Base-by-base conservation (phyloP, 2,797 vertebrate genomes). In the Esox masquinongy region DNA sequence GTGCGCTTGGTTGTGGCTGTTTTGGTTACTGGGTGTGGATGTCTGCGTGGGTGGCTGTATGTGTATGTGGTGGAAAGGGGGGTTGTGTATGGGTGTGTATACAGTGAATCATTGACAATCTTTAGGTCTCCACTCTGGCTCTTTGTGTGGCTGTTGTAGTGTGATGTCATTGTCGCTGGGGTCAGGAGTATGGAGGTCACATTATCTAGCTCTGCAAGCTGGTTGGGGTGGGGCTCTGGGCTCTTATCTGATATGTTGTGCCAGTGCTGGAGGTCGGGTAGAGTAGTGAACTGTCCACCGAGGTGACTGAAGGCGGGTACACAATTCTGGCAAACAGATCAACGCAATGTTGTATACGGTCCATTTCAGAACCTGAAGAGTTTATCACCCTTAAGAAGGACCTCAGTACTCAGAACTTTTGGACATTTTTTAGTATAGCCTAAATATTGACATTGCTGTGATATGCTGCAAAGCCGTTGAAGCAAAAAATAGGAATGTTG, bases 131-230 rank as follows among this genome's bases (percentile, higher is more conserved):
- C 36, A 14, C 74, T 36, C 70, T 85, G 51, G 26, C 31, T 53
- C 16, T 53, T 19, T 53, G 50, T 51, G 31, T 74, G 77, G 69
- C 70, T 74, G 70, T 74, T 31, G 11, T 51, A 66, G 72, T 61
- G 11, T 80, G 72, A 84, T 82, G 77, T 86, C 73, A 83, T 81
- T 81, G 70, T 83, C 70, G 56, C 73, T 70, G 66, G 0, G 36
- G 68, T 24, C 51, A 29, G 26, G 63, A 29, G 78, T 76, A 16
- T 70, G 74, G 71, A 82, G 69, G 9, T 86, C 84, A 80, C 43
- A 47, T 11, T 94, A 94, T 94, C 91, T 90, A 4, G 22, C 49
- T 19, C 72, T 24, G 75, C 88, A 90, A 83, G 87, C 85, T 83
- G 84, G 84, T 73, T 68, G 76, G 88, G 92, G 91, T 34, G 86